Evolutionary conservation across 1,140 invertebrate genomes (phyloP).

Genomic region (Stenopsyche tienmushanensis): DNA sequence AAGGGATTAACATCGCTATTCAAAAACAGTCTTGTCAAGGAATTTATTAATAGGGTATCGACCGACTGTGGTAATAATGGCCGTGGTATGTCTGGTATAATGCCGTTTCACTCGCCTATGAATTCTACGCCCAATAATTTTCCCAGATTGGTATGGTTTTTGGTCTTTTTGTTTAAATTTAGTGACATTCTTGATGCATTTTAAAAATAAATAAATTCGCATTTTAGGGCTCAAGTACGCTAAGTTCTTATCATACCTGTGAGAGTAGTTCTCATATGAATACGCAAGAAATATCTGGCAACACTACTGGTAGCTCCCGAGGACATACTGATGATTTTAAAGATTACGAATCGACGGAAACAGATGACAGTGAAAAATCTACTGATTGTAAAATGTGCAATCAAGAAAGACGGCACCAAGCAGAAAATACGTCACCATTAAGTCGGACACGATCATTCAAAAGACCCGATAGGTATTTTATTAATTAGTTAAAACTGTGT

Average conservation of each 20-base stretch:
- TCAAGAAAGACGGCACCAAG: constrained; percentile 5
- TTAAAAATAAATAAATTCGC: no score
- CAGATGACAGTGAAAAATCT: constrained; percentile 26
- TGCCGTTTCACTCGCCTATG: constrained; percentile 51
- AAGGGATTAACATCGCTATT: constrained; percentile 36
- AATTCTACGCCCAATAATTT: constrained; percentile 16
- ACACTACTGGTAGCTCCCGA: constrained; percentile 45
- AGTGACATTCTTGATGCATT: background rate
- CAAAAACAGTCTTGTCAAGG: constrained; percentile 39
- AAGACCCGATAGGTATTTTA: constrained; percentile 52
- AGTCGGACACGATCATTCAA: constrained; percentile 54
- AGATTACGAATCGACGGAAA: constrained; percentile 45
- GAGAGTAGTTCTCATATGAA: constrained; percentile 47
- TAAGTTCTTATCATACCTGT: constrained; percentile 51
- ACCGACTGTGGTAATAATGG: constrained; percentile 45
- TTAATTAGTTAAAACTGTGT: constrained; percentile 22
- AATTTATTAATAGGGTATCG: constrained; percentile 33
- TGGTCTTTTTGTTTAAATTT: background rate
- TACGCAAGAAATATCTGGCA: constrained; percentile 48
- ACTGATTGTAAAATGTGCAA: constrained; percentile 34
- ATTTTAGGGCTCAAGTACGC: constrained; percentile 28
- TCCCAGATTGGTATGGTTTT: background rate
- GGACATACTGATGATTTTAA: constrained; percentile 47
- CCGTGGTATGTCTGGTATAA: constrained; percentile 51
- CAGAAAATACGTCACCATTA: constrained; percentile 51